Percentiles rank a stretch among this genome's conserved stretches.
phyloP scores from a whole-genome alignment of 2,797 vertebrate species.

The Sus cebifrons region DNA sequence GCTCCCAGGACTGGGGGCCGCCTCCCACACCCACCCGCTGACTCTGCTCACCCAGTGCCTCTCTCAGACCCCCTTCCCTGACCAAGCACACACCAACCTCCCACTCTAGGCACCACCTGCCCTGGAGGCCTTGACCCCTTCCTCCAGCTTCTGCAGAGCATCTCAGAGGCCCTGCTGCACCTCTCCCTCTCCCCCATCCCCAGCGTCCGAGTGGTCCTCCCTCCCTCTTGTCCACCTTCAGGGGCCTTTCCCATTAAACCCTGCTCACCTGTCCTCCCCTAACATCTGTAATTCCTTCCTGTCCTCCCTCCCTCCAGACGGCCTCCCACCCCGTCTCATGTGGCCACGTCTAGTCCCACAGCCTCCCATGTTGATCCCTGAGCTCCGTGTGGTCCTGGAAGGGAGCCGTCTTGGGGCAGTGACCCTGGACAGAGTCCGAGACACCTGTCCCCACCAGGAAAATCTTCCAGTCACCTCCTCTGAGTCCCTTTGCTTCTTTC shows the following conservation, averaged over 20 bases:
- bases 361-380: background rate
- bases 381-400: background rate
- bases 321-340: background rate
- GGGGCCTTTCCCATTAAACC: background rate
- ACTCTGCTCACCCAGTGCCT: background rate
- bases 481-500: background rate
- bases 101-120: background rate
- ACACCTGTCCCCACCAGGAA: background rate
- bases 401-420: background rate
- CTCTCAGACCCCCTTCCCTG: background rate
- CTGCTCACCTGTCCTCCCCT: background rate
- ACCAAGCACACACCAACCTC: background rate
- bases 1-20: background rate
- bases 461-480: background rate
- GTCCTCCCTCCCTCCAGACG: background rate
- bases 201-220: background rate
- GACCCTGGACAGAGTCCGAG: background rate
- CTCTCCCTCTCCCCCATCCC: background rate
- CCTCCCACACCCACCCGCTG: background rate
- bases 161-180: too few species aligned
- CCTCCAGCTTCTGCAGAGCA: too few species aligned
- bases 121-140: background rate
- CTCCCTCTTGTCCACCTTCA: background rate
- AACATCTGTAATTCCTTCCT: background rate
- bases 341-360: background rate